phyloP scores from a whole-genome alignment of 2,888 invertebrate species.

The Zhuqinia jingwanae region DNA sequence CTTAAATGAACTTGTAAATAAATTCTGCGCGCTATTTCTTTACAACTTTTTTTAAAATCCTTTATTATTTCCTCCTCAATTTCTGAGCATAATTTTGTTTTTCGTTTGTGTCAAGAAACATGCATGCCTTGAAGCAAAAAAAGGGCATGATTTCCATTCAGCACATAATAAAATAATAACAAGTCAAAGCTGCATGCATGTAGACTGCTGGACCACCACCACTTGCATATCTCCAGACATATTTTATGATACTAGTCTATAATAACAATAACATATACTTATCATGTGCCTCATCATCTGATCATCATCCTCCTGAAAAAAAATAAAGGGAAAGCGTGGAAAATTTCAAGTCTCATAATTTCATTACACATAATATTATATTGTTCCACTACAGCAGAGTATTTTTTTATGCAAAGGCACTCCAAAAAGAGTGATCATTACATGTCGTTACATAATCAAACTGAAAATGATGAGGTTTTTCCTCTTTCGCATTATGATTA shows the following conservation, averaged over 20 bases:
- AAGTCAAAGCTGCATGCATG: too few species aligned
- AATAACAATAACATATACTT: background rate
- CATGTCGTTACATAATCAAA: slow-evolving; percentile 73
- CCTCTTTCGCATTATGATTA: slow-evolving; percentile 18
- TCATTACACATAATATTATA: slow-evolving; percentile 30
- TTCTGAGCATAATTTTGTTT: background rate
- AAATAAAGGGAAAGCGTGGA: slow-evolving; percentile 26
- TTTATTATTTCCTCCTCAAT: slow-evolving; percentile 33
- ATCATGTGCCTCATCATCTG: too few species aligned
- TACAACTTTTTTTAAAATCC: background rate
- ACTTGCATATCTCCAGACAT: background rate
- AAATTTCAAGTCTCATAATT: slow-evolving; percentile 51
- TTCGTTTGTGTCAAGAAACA: background rate
- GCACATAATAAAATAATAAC: background rate
- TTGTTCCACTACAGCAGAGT: slow-evolving; percentile 5
- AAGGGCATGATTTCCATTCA: slow-evolving; percentile 23
- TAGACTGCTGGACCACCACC: too few species aligned
- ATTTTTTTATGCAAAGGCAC: slow-evolving; percentile 58
- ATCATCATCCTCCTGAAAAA: too few species aligned
- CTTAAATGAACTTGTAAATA: background rate
- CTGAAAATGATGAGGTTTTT: slow-evolving; percentile 62
- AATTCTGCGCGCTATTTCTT: background rate
- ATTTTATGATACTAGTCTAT: background rate
- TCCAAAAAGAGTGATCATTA: slow-evolving; percentile 70
- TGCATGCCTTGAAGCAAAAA: slow-evolving; percentile 36